Evolutionary conservation across 2,113 vertebrate genomes (phyloP).

Genomic region (Gopherus evgoodei): DNA sequence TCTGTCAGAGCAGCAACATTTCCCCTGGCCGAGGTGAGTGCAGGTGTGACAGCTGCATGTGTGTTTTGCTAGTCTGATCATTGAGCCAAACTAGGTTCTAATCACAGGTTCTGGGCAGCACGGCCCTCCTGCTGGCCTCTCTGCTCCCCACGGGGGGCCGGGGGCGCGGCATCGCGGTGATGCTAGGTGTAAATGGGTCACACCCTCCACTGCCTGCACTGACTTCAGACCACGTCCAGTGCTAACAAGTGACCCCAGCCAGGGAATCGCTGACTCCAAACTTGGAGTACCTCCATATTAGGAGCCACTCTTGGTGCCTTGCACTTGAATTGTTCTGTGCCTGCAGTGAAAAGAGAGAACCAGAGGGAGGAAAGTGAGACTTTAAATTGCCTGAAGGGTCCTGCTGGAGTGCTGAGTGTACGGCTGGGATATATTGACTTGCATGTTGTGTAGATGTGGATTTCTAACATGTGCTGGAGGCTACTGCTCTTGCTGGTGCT

Average conservation of each 20-base stretch:
- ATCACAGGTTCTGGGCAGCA: background rate
- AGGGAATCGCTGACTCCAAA: background rate
- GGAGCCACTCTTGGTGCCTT: too few relatives aligned
- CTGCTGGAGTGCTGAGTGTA: background rate
- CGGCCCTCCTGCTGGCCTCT: rapidly evolving
- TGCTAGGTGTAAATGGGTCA: background rate
- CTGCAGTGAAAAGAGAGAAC: too few relatives aligned
- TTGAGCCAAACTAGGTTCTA: background rate
- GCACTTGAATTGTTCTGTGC: background rate
- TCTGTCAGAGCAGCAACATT: background rate
- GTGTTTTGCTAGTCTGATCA: rapidly evolving
- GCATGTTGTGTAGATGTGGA: background rate
- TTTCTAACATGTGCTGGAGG: background rate
- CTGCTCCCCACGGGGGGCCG: background rate
- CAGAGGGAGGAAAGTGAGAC: background rate
- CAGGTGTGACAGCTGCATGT: rapidly evolving
- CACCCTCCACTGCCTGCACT: background rate
- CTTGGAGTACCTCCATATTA: background rate
- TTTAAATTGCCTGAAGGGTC: background rate
- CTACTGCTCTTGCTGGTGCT: background rate
- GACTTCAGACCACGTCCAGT: background rate
- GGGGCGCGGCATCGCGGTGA: background rate
- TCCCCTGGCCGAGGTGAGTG: background rate
- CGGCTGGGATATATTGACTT: background rate
- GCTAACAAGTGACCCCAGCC: background rate